phyloP scores from a whole-genome alignment of 2,888 invertebrate species.

The Autographa gamma region DNA sequence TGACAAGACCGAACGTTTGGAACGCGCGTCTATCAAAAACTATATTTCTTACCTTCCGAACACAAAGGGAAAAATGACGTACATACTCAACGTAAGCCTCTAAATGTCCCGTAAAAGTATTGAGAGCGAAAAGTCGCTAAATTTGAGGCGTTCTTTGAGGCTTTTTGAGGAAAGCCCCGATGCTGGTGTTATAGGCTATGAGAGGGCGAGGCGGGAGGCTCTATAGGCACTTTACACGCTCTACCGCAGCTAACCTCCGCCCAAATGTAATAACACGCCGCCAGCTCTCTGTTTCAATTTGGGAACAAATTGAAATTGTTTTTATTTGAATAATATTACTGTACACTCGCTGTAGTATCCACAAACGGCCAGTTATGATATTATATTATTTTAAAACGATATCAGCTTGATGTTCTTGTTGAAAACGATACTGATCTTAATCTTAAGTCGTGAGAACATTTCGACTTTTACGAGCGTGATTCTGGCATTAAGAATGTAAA shows the following conservation, averaged over 20 bases:
- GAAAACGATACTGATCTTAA: constrained; percentile 46
- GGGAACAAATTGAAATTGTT: constrained; percentile 89
- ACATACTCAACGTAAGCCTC: constrained; percentile 74
- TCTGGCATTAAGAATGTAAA: constrained; percentile 11
- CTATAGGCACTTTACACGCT: constrained; percentile 88
- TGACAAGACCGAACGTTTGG: constrained; percentile 62
- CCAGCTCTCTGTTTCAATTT: constrained; percentile 89
- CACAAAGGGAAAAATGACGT: constrained; percentile 73
- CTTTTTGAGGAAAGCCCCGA: constrained; percentile 85
- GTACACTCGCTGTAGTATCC: constrained; percentile 63
- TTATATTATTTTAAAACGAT: constrained; percentile 60
- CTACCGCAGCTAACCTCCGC: constrained; percentile 87
- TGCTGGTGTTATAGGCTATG: constrained; percentile 87
- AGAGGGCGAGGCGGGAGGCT: constrained; percentile 85
- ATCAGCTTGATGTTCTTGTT: constrained; percentile 44
- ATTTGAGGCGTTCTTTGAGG: constrained; percentile 86
- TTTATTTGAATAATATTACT: constrained; percentile 89
- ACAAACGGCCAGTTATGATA: constrained; percentile 69
- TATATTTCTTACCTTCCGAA: constrained; percentile 68
- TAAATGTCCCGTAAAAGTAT: constrained; percentile 86
- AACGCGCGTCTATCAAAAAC: constrained; percentile 73
- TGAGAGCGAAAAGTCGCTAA: constrained; percentile 87
- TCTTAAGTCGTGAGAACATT: constrained; percentile 26
- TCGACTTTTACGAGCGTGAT: constrained; percentile 8
- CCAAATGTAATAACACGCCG: constrained; percentile 87